These are phyloP conservation scores for Tetragonisca angustula DNA, from an alignment of 2,888 invertebrate species.

Conservation along the genomic window DNA sequence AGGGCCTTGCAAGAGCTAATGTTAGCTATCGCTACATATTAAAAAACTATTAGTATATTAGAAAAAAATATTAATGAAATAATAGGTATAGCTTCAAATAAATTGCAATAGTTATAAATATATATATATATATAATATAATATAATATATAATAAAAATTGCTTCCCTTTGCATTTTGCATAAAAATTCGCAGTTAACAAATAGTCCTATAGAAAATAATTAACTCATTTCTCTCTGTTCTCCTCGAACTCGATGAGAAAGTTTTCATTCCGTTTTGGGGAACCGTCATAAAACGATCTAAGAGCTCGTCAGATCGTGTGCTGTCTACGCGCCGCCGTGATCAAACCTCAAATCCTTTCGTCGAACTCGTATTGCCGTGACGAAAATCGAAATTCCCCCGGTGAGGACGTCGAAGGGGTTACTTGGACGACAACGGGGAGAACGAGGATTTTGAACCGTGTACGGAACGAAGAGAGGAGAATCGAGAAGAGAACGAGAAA, in stretches of 20 bases:
- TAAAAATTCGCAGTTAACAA: too few relatives aligned
- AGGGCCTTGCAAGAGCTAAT: too few relatives aligned
- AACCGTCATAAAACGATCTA: background rate
- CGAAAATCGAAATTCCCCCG: constrained; percentile 73
- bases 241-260: background rate
- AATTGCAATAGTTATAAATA: too few relatives aligned
- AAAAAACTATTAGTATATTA: too few relatives aligned
- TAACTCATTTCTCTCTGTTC: background rate
- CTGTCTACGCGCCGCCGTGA: background rate
- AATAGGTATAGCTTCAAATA: too few relatives aligned
- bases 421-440: background rate
- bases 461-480: background rate
- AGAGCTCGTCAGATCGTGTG: background rate
- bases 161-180: too few relatives aligned
- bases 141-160: too few relatives aligned
- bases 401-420: constrained; percentile 49
- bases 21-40: too few relatives aligned
- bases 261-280: background rate
- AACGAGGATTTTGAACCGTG: background rate
- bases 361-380: constrained; percentile 36
- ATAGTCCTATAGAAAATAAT: too few relatives aligned
- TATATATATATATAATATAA: too few relatives aligned
- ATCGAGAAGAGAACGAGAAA: background rate
- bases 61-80: too few relatives aligned
- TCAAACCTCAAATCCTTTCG: constrained; percentile 9